phyloP scores from a whole-genome alignment of 2,888 invertebrate genomes.

The Eupithecia exiguata region DNA sequence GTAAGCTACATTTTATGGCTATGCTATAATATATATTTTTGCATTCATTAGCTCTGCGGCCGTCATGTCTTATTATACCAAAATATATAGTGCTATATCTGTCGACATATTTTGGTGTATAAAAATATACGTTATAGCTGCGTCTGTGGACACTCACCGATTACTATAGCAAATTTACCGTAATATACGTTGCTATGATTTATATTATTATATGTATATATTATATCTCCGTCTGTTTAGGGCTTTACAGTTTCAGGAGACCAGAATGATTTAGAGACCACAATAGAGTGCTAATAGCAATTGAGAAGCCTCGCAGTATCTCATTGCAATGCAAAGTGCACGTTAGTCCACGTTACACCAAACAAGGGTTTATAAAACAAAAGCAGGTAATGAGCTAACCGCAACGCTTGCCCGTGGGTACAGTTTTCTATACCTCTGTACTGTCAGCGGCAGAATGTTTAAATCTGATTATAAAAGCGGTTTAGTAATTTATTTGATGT shows the following conservation, averaged over 20 bases:
- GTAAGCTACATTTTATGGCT: too few species aligned
- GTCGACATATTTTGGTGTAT: too few species aligned
- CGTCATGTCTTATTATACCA: too few species aligned
- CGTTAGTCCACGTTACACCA: background rate
- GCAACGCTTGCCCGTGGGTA: constrained; percentile 30
- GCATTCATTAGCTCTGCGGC: too few species aligned
- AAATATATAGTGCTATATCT: too few species aligned
- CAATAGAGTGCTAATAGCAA: constrained; percentile 1
- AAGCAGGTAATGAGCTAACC: constrained; percentile 46
- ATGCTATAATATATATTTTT: too few species aligned
- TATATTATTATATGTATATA: too few species aligned
- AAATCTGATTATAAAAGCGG: constrained; percentile 9
- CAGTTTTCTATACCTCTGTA: constrained; percentile 31
- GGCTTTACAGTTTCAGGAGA: background rate
- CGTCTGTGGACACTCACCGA: too few species aligned
- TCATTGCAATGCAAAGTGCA: constrained; percentile 12
- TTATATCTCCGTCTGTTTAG: too few species aligned
- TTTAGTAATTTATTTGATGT: constrained; percentile 4
- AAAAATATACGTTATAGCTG: too few species aligned
- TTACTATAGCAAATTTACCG: too few species aligned
- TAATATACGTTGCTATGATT: too few species aligned
- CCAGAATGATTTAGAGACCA: background rate
- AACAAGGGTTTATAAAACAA: constrained; percentile 33
- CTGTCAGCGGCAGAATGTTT: constrained; percentile 11
- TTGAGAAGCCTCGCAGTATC: background rate